A percentile compares a stretch with the other conserved stretches of the same genome.
Conservation (phyloP, 2,797 vertebrate species). For the Ara ararauna region DNA sequence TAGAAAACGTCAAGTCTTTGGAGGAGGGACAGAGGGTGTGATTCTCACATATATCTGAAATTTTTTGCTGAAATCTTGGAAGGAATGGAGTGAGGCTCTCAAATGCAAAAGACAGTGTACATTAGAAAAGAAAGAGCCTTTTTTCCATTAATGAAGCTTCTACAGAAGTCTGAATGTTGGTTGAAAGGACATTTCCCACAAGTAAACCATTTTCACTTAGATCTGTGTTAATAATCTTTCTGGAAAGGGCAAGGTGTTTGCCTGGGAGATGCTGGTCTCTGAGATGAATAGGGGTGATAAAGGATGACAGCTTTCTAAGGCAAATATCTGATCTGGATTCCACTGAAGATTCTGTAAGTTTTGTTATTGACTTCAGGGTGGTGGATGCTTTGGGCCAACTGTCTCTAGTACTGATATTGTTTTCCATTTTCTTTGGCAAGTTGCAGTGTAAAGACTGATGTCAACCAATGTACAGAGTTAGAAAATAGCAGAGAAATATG, state of each 20-base stretch:
- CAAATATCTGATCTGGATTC: rapidly evolving
- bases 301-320: background rate
- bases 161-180: background rate
- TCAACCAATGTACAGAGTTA: background rate
- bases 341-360: background rate
- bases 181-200: background rate
- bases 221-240: background rate
- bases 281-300: background rate
- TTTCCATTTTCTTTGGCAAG: background rate
- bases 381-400: background rate
- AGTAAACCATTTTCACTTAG: background rate
- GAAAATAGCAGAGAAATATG: background rate
- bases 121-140: background rate
- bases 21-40: background rate
- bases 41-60: background rate
- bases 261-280: background rate
- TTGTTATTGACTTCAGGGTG: background rate
- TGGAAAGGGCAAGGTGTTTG: background rate
- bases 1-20: background rate
- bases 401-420: background rate
- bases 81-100: background rate
- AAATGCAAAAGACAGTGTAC: background rate
- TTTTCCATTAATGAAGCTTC: background rate
- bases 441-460: background rate
- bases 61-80: background rate